A percentile compares a stretch with the other conserved stretches of the same genome.
Conservation (phyloP, 1,140 invertebrate genomes). For the Drosophila tropicalis region DNA sequence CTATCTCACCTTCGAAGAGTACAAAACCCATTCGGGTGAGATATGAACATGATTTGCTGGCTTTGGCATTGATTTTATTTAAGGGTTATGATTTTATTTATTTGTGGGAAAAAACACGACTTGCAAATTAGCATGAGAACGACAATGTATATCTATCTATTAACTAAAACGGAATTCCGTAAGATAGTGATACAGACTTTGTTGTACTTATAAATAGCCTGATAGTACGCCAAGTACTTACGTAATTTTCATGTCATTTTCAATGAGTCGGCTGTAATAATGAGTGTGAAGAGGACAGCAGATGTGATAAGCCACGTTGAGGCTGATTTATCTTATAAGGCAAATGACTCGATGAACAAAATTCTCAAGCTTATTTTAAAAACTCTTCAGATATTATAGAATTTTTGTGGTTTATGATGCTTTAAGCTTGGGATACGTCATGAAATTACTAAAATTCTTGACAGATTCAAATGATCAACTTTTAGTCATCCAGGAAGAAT, state of each 20-base stretch:
- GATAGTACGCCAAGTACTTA: conserved; percentile 4
- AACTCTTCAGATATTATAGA: no score
- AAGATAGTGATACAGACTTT: background rate
- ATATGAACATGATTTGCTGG: conserved; percentile 12
- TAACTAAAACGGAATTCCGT: conserved; percentile 6
- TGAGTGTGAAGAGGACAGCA: background rate
- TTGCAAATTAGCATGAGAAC: background rate
- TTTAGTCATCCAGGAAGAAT: no score
- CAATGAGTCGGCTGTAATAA: background rate
- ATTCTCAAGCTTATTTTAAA: no score
- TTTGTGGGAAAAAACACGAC: background rate
- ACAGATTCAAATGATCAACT: no score
- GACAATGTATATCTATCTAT: background rate
- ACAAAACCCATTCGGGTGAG: background rate
- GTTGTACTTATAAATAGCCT: background rate
- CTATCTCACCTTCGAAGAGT: background rate
- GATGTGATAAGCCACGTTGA: background rate
- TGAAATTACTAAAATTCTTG: background rate
- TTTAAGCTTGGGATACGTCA: no score
- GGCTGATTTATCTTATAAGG: no score
- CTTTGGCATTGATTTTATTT: conserved; percentile 4
- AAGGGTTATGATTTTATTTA: conserved; percentile 2
- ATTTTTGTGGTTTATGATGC: no score
- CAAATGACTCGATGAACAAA: no score
- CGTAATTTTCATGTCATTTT: background rate